Conservation (phyloP, 2,797 vertebrate genomes). For the Paedocypris micromegethes region DNA sequence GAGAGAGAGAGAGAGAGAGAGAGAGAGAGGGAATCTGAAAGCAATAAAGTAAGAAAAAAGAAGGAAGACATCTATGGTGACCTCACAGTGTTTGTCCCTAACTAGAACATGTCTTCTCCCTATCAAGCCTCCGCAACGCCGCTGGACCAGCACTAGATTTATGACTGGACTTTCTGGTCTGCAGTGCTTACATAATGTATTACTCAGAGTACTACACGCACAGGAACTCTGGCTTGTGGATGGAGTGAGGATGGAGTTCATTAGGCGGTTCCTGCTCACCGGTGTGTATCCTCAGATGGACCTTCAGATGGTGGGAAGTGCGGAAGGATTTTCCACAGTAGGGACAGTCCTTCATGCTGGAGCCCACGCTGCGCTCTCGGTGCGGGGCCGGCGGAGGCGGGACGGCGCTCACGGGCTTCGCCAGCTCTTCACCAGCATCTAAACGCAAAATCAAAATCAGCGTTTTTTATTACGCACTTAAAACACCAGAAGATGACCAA, state of each 20-base stretch:
- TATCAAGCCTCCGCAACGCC: conserved; percentile 53
- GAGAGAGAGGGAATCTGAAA: not conserved
- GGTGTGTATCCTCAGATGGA: conserved; percentile 99
- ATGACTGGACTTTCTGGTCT: conserved; percentile 61
- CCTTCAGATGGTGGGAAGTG: conserved; percentile 97
- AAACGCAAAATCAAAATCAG: conserved; percentile 51
- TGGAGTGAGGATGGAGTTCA: conserved; percentile 31
- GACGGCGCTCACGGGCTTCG: conserved; percentile 77
- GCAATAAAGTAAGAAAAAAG: conserved; percentile 21
- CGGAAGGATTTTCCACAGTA: conserved; percentile 98
- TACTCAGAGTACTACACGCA: no score
- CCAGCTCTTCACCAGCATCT: conserved; percentile 94
- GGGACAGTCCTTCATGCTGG: conserved; percentile 95
- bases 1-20: no score
- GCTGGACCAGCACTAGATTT: conserved; percentile 50
- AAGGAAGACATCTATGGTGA: conserved; percentile 46
- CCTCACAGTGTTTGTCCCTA: conserved; percentile 55
- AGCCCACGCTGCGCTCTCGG: conserved; percentile 84
- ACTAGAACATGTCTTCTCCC: conserved; percentile 63
- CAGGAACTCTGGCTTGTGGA: no score
- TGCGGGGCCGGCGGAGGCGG: conserved; percentile 84
- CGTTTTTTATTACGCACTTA: no score
- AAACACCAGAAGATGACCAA: no score
- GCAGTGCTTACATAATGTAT: conserved; percentile 33
- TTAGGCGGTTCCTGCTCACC: conserved; percentile 70